Evolutionary conservation across 2,113 vertebrate species (phyloP).

Genomic region (Sula dactylatra): DNA sequence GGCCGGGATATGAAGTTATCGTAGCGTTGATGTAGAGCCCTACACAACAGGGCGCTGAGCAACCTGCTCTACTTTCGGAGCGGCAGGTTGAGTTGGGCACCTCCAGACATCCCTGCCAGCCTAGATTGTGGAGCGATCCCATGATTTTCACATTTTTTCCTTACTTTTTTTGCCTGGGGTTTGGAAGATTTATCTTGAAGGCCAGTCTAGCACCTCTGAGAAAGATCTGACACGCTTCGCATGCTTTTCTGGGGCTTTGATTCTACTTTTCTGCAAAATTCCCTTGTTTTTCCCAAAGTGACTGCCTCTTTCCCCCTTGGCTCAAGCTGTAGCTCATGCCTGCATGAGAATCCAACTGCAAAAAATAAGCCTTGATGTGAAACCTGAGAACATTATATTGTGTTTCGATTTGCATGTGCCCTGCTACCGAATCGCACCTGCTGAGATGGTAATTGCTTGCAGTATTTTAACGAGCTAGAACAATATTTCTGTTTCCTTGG

Average conservation of each 20-base stretch:
- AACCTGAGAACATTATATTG: background rate
- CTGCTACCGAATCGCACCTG: background rate
- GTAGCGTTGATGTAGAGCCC: background rate
- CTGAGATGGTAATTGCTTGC: background rate
- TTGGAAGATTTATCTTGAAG: background rate
- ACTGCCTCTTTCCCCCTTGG: background rate
- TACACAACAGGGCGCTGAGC: rapidly evolving
- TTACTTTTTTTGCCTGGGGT: background rate
- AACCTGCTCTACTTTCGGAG: background rate
- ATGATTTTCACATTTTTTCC: background rate
- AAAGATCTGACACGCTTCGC: background rate
- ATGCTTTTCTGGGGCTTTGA: background rate
- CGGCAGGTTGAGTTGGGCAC: background rate
- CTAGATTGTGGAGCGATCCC: background rate
- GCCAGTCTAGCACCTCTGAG: background rate
- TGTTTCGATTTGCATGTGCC: background rate
- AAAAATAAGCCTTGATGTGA: background rate
- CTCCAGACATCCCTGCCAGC: background rate
- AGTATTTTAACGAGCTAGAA: background rate
- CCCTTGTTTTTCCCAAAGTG: background rate
- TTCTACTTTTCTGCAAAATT: background rate
- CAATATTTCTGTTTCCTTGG: background rate
- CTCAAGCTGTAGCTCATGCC: background rate
- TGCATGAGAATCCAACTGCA: background rate
- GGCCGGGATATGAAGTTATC: background rate